Evolutionary conservation across 2,113 vertebrate genomes (phyloP).

Genomic region (Aptenodytes patagonicus): DNA sequence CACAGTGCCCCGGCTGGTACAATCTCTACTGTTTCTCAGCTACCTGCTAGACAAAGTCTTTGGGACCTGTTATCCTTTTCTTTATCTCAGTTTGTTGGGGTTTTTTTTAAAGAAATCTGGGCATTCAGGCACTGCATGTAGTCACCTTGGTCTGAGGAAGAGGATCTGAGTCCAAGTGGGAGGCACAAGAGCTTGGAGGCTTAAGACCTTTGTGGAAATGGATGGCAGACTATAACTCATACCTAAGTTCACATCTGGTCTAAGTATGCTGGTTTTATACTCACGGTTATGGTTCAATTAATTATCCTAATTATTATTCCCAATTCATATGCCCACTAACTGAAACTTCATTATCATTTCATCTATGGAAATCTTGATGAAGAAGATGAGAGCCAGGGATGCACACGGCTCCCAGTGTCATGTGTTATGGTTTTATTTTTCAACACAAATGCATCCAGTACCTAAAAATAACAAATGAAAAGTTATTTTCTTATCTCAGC

Average conservation of each 20-base stretch:
- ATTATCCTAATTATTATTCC: not conserved
- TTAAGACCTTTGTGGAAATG: not conserved
- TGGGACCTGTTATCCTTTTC: not conserved
- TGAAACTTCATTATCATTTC: not conserved
- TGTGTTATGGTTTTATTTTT: not conserved
- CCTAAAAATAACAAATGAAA: not conserved
- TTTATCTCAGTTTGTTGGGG: not conserved
- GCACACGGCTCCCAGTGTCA: not conserved
- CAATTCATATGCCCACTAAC: not conserved
- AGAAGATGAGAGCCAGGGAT: not conserved
- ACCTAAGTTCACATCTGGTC: not conserved
- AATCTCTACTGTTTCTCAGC: not conserved
- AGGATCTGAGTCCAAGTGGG: not conserved
- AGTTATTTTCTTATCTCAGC: not conserved
- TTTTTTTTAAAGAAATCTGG: not conserved
- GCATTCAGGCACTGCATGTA: not conserved
- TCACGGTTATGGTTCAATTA: not conserved
- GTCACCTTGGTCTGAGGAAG: not conserved
- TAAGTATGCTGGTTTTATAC: not conserved
- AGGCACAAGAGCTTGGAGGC: not conserved
- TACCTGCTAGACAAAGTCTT: accelerated
- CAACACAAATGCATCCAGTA: not conserved
- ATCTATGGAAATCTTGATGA: not conserved
- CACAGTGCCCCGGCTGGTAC: accelerated
- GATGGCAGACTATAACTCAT: not conserved